Percentiles rank a stretch among this genome's conserved stretches.
Evolutionary conservation across 2,113 vertebrate species (phyloP).

Genomic region (Polyodon spathula): DNA sequence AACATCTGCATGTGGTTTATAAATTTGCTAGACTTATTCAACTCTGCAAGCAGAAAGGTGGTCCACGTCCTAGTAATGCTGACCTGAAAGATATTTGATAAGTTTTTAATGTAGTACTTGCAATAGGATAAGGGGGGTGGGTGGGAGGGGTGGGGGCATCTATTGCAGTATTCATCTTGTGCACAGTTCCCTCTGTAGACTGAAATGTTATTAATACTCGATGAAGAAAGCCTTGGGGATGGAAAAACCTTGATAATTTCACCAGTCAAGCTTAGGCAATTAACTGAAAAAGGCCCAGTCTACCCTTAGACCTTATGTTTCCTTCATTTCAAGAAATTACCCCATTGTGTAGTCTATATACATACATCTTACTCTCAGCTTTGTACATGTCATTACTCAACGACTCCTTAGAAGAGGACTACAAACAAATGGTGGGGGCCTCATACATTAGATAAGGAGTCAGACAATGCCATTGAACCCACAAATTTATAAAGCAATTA

Average conservation of each 20-base stretch:
- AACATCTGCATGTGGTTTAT: no score
- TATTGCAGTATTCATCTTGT: slow-evolving; percentile 17
- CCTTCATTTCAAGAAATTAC: slow-evolving; percentile 36
- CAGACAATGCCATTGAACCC: no score
- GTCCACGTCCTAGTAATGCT: background rate
- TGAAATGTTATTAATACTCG: slow-evolving; percentile 34
- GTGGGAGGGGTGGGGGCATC: background rate
- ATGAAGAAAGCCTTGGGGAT: slow-evolving; percentile 24
- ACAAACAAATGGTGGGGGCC: no score
- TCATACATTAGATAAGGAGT: no score
- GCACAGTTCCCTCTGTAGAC: slow-evolving; percentile 14
- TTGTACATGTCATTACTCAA: no score
- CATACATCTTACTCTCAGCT: background rate
- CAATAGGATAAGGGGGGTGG: background rate
- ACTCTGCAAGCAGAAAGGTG: background rate
- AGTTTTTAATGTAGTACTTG: slow-evolving; percentile 13
- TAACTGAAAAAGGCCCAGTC: slow-evolving; percentile 37
- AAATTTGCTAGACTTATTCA: background rate
- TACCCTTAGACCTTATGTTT: slow-evolving; percentile 36
- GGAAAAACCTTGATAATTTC: slow-evolving; percentile 29
- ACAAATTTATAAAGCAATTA: no score
- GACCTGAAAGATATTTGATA: slow-evolving; percentile 14
- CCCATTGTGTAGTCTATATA: slow-evolving; percentile 44
- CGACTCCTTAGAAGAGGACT: no score
- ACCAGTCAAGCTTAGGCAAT: slow-evolving; percentile 45